phyloP scores from a whole-genome alignment of 2,888 invertebrate genomes.

The Diplolepis rosae region DNA sequence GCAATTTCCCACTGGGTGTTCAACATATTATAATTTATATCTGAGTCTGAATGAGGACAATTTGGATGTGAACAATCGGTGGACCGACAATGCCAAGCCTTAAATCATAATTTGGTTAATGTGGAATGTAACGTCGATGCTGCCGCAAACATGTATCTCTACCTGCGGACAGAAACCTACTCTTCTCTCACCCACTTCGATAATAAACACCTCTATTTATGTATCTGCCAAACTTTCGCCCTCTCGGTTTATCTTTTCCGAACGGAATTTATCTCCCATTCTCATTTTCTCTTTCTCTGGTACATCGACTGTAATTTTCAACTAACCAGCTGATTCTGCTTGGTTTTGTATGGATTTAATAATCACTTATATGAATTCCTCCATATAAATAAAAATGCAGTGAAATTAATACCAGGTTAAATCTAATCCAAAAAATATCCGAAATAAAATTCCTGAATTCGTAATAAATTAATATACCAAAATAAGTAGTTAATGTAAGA shows the following conservation, averaged over 20 bases:
- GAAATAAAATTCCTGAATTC: too few relatives aligned
- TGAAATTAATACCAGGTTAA: too few relatives aligned
- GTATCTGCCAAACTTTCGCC: not conserved
- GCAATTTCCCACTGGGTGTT: too few relatives aligned
- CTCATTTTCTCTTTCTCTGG: not conserved
- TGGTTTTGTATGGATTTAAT: too few relatives aligned
- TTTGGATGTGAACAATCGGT: constrained; percentile 70
- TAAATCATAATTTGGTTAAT: constrained; percentile 74
- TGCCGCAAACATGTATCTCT: constrained; percentile 65
- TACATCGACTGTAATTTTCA: not conserved
- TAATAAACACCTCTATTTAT: not conserved
- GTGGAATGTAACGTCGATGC: constrained; percentile 72
- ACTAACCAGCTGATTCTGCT: not conserved
- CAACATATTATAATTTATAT: constrained; percentile 68
- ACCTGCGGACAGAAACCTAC: constrained; percentile 54
- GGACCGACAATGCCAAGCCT: constrained; percentile 68
- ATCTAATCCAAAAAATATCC: too few relatives aligned
- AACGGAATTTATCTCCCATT: constrained; percentile 20
- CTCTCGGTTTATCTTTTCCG: not conserved
- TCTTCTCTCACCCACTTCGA: constrained; percentile 48
- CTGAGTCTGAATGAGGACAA: constrained; percentile 64
- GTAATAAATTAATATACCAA: too few relatives aligned
- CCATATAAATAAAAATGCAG: too few relatives aligned
- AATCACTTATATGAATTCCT: too few relatives aligned
- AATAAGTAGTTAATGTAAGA: too few relatives aligned